A percentile compares a stretch with the other conserved stretches of the same genome.
phyloP scores from a whole-genome alignment of 2,888 invertebrate species.

The Pterostichus niger region DNA sequence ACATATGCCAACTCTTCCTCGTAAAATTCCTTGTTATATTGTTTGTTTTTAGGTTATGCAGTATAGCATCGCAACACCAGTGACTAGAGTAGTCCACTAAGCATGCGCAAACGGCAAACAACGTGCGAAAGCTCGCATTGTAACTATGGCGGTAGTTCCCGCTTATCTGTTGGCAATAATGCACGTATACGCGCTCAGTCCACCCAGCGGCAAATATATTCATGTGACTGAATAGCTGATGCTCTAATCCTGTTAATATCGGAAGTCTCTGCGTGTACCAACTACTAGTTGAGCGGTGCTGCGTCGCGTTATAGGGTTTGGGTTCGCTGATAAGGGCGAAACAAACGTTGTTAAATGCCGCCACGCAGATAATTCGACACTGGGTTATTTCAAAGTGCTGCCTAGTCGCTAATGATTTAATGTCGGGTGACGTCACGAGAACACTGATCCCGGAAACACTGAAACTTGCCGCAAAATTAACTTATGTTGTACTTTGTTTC shows the following conservation, averaged over 20 bases:
- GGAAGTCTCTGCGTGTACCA: constrained; percentile 42
- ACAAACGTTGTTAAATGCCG: constrained; percentile 31
- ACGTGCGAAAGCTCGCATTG: no score
- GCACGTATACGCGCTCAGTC: constrained; percentile 9
- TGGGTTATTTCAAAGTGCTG: constrained; percentile 13
- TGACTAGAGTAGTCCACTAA: not conserved
- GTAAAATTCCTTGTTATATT: no score
- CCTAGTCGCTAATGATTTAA: constrained; percentile 28
- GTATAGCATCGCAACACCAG: no score
- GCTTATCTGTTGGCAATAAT: constrained; percentile 26
- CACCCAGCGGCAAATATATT: constrained; percentile 38
- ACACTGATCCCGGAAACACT: constrained; percentile 10
- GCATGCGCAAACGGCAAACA: not conserved
- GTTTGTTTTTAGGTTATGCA: no score
- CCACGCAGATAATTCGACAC: constrained; percentile 18
- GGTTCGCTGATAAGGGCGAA: constrained; percentile 19
- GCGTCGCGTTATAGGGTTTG: not conserved
- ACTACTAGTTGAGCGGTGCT: constrained; percentile 1
- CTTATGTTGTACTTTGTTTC: constrained; percentile 30
- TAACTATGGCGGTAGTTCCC: not conserved
- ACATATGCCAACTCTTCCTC: no score
- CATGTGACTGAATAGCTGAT: constrained; percentile 40
- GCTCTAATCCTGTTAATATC: constrained; percentile 56
- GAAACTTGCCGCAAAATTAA: constrained; percentile 5
- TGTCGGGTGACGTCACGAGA: not conserved